These are phyloP conservation scores for Channa argus DNA, from an alignment of 2,113 vertebrate species.

Conservation along the genomic window DNA sequence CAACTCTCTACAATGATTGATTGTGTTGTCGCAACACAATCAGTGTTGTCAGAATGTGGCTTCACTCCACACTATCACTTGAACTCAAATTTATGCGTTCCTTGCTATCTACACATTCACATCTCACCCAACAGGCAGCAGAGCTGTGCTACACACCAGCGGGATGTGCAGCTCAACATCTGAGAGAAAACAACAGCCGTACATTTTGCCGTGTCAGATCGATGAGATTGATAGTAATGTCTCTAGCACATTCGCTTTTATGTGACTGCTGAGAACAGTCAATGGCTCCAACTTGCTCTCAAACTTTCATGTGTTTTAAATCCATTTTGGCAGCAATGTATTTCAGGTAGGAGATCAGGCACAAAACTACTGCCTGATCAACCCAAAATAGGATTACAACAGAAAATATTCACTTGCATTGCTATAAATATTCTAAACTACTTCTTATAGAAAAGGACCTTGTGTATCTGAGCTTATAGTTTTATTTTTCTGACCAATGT, in stretches of 20 bases:
- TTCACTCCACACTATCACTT: conserved; percentile 48
- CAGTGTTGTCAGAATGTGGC: conserved; percentile 31
- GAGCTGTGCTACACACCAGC: conserved; percentile 12
- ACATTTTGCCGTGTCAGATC: conserved; percentile 42
- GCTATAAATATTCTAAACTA: not conserved
- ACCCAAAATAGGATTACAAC: not conserved
- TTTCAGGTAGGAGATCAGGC: conserved; percentile 5
- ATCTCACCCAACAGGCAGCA: conserved; percentile 23
- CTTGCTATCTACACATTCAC: conserved; percentile 35
- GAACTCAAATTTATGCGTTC: conserved; percentile 52
- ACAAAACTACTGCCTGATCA: not conserved
- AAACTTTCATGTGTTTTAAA: conserved; percentile 23
- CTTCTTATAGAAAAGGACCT: not conserved
- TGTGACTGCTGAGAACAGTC: conserved; percentile 41
- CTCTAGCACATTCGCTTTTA: conserved; percentile 30
- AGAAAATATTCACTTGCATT: not conserved
- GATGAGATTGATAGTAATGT: conserved; percentile 54
- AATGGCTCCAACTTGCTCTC: conserved; percentile 10
- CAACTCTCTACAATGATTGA: conserved; percentile 46
- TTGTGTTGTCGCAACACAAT: conserved; percentile 31
- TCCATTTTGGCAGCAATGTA: conserved; percentile 7
- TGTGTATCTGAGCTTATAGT: not conserved
- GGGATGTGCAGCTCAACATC: conserved; percentile 26
- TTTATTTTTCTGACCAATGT: not conserved
- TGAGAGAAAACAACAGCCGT: conserved; percentile 31